phyloP scores from a whole-genome alignment of 92 coral and sea anemone species.

The Phenganax stokvisi region DNA sequence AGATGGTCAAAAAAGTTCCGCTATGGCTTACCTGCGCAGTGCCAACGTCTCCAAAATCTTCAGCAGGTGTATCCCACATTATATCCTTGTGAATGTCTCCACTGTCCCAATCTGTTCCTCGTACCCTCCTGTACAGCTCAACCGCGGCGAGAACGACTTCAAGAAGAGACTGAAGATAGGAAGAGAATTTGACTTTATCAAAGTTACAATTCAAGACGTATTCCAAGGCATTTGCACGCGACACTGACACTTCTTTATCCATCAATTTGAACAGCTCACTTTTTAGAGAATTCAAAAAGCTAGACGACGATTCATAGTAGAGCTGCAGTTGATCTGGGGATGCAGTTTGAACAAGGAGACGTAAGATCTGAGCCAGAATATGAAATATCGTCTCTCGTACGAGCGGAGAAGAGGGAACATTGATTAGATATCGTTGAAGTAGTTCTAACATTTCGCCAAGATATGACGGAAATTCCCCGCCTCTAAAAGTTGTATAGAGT shows the following conservation, averaged over 20 bases:
- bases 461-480: too few species aligned
- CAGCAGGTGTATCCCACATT: conserved; percentile 21
- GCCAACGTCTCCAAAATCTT: not conserved
- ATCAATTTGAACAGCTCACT: conserved; percentile 76
- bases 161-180: conserved; percentile 84
- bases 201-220: conserved; percentile 86
- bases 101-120: not conserved
- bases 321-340: conserved; percentile 33
- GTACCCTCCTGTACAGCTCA: conserved; percentile 50
- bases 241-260: conserved; percentile 82
- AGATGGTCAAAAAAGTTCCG: not conserved
- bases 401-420: conserved; percentile 56
- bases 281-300: conserved; percentile 60
- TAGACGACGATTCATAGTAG: conserved; percentile 41
- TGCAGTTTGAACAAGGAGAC: conserved; percentile 52
- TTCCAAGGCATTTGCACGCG: conserved; percentile 72
- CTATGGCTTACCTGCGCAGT: conserved; percentile 2
- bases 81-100: conserved; percentile 5
- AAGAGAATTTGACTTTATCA: conserved; percentile 83
- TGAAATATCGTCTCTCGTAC: conserved; percentile 68
- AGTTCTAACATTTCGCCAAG: conserved; percentile 7
- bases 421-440: conserved; percentile 52
- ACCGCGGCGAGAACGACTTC: conserved; percentile 72
- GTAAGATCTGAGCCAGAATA: conserved; percentile 73
- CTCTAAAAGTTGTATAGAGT: not conserved